These are phyloP conservation scores for Iselma pallidipennis DNA, from an alignment of 2,888 invertebrate species.

Conservation along the genomic window DNA sequence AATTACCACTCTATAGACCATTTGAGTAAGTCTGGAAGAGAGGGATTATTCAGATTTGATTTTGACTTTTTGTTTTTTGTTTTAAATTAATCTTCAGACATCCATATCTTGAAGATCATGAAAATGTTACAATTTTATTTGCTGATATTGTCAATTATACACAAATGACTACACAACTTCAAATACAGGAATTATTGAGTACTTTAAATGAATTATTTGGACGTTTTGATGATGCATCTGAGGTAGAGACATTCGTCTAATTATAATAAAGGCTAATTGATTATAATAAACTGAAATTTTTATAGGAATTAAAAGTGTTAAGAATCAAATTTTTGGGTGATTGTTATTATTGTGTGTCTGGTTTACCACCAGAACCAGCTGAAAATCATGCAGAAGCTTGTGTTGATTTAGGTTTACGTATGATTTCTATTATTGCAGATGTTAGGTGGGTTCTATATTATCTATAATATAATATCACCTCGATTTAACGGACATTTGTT, in stretches of 20 bases:
- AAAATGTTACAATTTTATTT: slow-evolving; percentile 87
- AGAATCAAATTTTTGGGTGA: slow-evolving; percentile 93
- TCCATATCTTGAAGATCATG: slow-evolving; percentile 83
- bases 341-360: slow-evolving; percentile 92
- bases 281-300: slow-evolving; percentile 21
- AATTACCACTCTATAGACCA: slow-evolving; percentile 38
- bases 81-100: slow-evolving; percentile 64
- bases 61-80: slow-evolving; percentile 8
- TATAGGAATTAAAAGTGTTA: slow-evolving; percentile 72
- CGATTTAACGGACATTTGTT: slow-evolving; percentile 14
- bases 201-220: slow-evolving; percentile 90
- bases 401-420: slow-evolving; percentile 86
- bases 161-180: slow-evolving; percentile 77
- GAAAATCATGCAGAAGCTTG: slow-evolving; percentile 86
- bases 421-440: slow-evolving; percentile 88
- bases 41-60: too few species aligned
- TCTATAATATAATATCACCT: too few species aligned
- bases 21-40: slow-evolving; percentile 55
- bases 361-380: slow-evolving; percentile 72
- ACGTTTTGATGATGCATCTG: slow-evolving; percentile 88
- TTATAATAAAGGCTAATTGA: not conserved
- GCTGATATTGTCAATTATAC: slow-evolving; percentile 96
- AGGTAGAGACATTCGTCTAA: slow-evolving; percentile 59
- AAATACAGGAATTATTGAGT: slow-evolving; percentile 79
- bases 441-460: too few species aligned